phyloP scores from a whole-genome alignment of 30 jellyfish, hydroid and myxozoan genomes.

The Morbakka virulenta region DNA sequence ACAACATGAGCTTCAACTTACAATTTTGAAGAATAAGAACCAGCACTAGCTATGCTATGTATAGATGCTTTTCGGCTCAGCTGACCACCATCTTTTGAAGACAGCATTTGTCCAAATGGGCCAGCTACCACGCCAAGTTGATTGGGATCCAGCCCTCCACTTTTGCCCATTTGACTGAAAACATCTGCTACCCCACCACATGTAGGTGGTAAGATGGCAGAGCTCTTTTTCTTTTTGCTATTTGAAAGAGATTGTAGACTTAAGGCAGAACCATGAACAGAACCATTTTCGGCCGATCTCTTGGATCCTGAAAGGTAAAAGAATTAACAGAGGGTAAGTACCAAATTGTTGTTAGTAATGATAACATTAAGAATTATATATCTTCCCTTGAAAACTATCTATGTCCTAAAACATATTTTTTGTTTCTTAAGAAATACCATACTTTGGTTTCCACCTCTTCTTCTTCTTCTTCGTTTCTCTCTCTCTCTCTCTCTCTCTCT shows the following conservation, averaged over 20 bases:
- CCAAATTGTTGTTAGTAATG: no score
- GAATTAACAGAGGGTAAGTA: not conserved
- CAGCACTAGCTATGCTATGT: conserved; percentile 65
- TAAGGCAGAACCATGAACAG: conserved; percentile 62
- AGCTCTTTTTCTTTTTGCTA: conserved; percentile 34
- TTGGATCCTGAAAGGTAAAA: not conserved
- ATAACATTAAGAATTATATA: no score
- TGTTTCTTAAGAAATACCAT: no score
- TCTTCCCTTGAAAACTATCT: no score
- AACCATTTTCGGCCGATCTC: conserved; percentile 63
- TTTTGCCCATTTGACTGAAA: conserved; percentile 17
- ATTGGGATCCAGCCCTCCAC: conserved; percentile 68
- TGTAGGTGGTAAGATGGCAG: conserved; percentile 2
- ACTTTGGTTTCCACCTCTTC: no score
- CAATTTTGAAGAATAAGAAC: conserved; percentile 71
- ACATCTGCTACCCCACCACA: not conserved
- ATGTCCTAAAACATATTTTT: no score
- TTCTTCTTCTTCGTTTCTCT: no score
- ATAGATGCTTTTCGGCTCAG: conserved; percentile 72
- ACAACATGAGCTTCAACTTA: conserved; percentile 48
- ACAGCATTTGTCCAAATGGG: conserved; percentile 96
- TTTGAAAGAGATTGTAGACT: conserved; percentile 64
- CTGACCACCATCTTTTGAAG: conserved; percentile 42
- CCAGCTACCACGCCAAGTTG: conserved; percentile 96
- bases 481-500: no score